Conservation (phyloP, 2,113 vertebrate genomes). For the Galbula dea region DNA sequence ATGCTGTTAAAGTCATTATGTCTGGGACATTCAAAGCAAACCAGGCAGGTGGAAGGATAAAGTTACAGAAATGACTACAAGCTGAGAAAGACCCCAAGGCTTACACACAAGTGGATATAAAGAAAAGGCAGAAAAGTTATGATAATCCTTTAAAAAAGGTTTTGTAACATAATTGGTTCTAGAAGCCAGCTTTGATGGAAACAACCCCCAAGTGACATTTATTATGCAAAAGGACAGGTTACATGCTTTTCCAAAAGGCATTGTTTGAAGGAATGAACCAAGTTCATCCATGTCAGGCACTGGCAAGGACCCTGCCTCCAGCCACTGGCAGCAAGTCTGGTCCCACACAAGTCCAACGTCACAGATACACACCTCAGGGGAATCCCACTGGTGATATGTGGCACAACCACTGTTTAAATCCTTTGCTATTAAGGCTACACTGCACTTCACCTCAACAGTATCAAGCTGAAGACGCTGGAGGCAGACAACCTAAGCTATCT, state of each 20-base stretch:
- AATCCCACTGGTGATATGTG: fast-evolving
- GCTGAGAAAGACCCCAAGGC: not conserved
- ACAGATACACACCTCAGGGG: not conserved
- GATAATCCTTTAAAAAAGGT: not conserved
- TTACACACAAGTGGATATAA: not conserved
- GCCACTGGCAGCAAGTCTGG: not conserved
- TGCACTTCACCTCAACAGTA: fast-evolving
- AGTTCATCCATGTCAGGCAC: not conserved
- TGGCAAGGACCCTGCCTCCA: not conserved
- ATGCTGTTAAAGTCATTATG: conserved; percentile 62
- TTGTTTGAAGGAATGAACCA: not conserved
- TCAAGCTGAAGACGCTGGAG: not conserved
- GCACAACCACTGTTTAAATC: not conserved
- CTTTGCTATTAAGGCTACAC: not conserved
- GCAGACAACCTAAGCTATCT: not conserved
- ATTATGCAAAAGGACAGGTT: not conserved
- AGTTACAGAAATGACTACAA: conserved; percentile 18
- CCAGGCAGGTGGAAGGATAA: conserved; percentile 30
- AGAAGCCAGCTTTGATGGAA: not conserved
- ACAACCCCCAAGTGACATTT: not conserved
- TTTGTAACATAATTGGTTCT: not conserved
- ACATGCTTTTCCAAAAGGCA: not conserved
- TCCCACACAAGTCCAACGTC: not conserved
- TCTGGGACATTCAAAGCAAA: conserved; percentile 16
- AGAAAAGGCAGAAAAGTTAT: not conserved